A percentile compares a stretch with the other conserved stretches of the same genome.
phyloP scores from a whole-genome alignment of 2,888 invertebrate genomes.

The Eudemis profundana region DNA sequence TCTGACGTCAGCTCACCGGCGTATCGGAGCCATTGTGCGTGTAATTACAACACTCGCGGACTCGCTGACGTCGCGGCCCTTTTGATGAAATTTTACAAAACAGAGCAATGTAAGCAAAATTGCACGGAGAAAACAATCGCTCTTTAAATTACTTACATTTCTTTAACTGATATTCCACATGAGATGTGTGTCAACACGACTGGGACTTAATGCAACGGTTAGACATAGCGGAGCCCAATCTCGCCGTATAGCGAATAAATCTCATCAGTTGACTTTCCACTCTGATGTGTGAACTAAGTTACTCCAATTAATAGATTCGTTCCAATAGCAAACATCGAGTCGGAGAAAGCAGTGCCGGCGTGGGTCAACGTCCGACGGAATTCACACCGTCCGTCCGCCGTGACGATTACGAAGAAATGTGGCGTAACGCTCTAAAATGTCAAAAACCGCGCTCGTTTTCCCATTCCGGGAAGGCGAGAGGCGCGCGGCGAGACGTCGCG shows the following conservation, averaged over 20 bases:
- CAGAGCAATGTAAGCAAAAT: not conserved
- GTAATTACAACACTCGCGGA: slow-evolving; percentile 39
- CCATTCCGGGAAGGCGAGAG: slow-evolving; percentile 70
- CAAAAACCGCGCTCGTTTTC: slow-evolving; percentile 73
- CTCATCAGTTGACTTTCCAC: slow-evolving; percentile 80
- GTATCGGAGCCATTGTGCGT: slow-evolving; percentile 47
- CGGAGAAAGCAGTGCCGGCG: slow-evolving; percentile 79
- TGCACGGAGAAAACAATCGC: not conserved
- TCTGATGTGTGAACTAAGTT: slow-evolving; percentile 84
- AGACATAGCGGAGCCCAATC: slow-evolving; percentile 44
- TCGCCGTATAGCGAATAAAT: slow-evolving; percentile 55
- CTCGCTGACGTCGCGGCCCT: slow-evolving; percentile 52
- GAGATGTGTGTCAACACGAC: not conserved
- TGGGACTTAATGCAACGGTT: slow-evolving; percentile 51
- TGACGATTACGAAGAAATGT: slow-evolving; percentile 81
- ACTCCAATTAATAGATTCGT: slow-evolving; percentile 86
- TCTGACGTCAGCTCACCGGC: slow-evolving; percentile 21
- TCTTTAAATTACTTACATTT: slow-evolving; percentile 7
- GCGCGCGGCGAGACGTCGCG: slow-evolving; percentile 39
- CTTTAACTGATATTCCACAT: not conserved
- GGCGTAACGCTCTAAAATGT: slow-evolving; percentile 81
- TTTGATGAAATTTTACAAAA: slow-evolving; percentile 25
- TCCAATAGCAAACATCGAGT: slow-evolving; percentile 83
- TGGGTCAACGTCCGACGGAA: slow-evolving; percentile 81
- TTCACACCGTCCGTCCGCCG: slow-evolving; percentile 77